Evolutionary conservation across 1,140 invertebrate genomes (phyloP), one percentile per base, ranked within the genome.

Genomic region (Streblospio benedicti): DNA sequence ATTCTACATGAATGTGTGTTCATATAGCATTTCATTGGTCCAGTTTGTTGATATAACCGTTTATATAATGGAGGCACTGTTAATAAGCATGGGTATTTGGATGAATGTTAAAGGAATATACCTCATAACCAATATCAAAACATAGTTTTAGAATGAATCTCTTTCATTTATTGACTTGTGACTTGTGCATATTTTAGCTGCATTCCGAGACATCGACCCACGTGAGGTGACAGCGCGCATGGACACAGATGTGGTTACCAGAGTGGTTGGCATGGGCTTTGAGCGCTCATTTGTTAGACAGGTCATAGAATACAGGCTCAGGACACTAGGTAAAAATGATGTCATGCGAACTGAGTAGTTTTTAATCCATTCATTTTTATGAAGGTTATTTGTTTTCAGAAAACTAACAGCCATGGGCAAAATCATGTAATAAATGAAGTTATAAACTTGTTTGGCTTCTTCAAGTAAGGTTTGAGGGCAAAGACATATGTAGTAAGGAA

Each of bases 231-330:
- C 27, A 12, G 51, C 51, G 4, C 51, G 51, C 27, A 32, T 53
- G 51, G 51, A 53, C 51, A 53, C 51, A 5, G 31, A 30, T 9
- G 18, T 28, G 25, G 51, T 53, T 9, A 23, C 28, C 12, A 53
- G 25, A 20, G 51, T 53, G 25, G 23, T 53, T 2, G 4, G 33
- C 27, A 53, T 53, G 51, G 51, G 51, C 9, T 53, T 12, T n/a
- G 5, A 27, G 14, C 3, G 25, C 2, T 27, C 28, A 4, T 20
- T 53, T 3, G 23, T 53, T 9, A 27, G 31, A 27, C 28, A 30
- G 23, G 51, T 53, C 51, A 53, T 53, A 14, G 51, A 53, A 32
- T 31, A 32, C 33, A 27, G 51, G 14, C 51, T 53, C 27, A 20
- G 20, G 20, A 53, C 25, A 23, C 27, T 53, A 30, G 51, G 51